Evolutionary conservation across 2,797 vertebrate genomes (phyloP).

Genomic region (Ctenopoma multispine): DNA sequence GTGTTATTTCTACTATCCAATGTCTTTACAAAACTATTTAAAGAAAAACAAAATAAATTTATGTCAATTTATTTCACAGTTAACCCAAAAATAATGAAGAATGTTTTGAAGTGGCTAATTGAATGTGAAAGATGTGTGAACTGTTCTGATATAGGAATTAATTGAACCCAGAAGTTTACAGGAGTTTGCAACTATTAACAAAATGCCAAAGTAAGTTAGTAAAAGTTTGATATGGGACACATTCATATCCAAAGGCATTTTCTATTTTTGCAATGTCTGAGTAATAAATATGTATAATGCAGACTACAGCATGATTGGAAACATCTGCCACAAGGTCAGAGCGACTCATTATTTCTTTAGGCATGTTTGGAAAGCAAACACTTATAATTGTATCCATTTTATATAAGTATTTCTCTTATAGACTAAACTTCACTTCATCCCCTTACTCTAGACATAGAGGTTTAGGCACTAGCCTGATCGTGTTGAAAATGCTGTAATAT

Average conservation of each 20-base stretch:
- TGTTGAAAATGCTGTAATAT: slow-evolving; percentile 31
- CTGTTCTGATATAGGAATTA: not conserved
- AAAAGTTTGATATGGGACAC: slow-evolving; percentile 1
- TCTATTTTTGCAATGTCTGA: slow-evolving; percentile 12
- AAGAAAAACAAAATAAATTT: not conserved
- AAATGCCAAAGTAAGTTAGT: not conserved
- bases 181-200: not conserved
- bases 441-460: slow-evolving; percentile 7
- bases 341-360: slow-evolving; percentile 46
- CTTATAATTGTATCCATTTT: slow-evolving; percentile 44
- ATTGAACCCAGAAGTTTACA: not conserved
- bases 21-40: slow-evolving; percentile 16
- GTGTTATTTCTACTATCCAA: not conserved
- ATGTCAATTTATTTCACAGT: not conserved
- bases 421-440: slow-evolving; percentile 10
- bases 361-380: slow-evolving; percentile 49
- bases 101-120: not conserved
- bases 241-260: not conserved
- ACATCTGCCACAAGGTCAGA: slow-evolving; percentile 43
- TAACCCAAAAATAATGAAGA: not conserved
- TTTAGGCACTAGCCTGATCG: slow-evolving; percentile 1
- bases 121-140: not conserved
- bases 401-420: slow-evolving; percentile 14
- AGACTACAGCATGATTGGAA: slow-evolving; percentile 22
- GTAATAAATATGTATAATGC: slow-evolving; percentile 53